These are phyloP conservation scores for Suillia variegata DNA, from an alignment of 2,888 invertebrate species.

Conservation along the genomic window DNA sequence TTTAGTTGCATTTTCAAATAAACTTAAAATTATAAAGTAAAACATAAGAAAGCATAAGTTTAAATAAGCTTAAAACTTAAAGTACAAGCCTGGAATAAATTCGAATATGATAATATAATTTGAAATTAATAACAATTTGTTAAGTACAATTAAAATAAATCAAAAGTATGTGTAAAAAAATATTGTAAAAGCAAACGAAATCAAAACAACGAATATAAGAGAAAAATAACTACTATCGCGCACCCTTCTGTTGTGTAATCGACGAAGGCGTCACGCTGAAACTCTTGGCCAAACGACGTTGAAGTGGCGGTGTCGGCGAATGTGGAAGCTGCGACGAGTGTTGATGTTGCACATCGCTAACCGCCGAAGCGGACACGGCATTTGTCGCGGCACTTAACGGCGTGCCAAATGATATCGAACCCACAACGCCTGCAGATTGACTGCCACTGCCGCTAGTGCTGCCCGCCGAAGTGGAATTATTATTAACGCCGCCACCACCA, in stretches of 20 bases:
- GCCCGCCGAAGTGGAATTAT: constrained; percentile 41
- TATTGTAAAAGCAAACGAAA: constrained; percentile 20
- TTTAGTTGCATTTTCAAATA: no score
- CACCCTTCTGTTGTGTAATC: constrained; percentile 62
- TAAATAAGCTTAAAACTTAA: no score
- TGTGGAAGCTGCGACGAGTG: constrained; percentile 63
- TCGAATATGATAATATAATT: no score
- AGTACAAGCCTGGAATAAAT: no score
- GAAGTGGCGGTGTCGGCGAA: constrained; percentile 82
- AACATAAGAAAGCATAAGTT: no score
- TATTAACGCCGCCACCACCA: constrained; percentile 22
- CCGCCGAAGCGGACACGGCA: constrained; percentile 25
- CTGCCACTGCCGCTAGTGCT: constrained; percentile 63
- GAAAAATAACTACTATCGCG: constrained; percentile 31
- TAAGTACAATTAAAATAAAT: no score
- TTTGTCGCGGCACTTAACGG: constrained; percentile 34
- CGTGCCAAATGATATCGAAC: constrained; percentile 51
- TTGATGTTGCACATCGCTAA: constrained; percentile 37
- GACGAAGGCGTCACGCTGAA: constrained; percentile 86
- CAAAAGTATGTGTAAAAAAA: no score
- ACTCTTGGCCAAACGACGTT: constrained; percentile 88
- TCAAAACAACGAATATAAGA: constrained; percentile 1
- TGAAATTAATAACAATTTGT: no score
- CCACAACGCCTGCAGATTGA: constrained; percentile 55
- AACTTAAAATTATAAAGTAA: no score